A percentile compares a stretch with the other conserved stretches of the same genome.
Evolutionary conservation across 2,113 vertebrate species (phyloP).

Genomic region (Axis porcinus): DNA sequence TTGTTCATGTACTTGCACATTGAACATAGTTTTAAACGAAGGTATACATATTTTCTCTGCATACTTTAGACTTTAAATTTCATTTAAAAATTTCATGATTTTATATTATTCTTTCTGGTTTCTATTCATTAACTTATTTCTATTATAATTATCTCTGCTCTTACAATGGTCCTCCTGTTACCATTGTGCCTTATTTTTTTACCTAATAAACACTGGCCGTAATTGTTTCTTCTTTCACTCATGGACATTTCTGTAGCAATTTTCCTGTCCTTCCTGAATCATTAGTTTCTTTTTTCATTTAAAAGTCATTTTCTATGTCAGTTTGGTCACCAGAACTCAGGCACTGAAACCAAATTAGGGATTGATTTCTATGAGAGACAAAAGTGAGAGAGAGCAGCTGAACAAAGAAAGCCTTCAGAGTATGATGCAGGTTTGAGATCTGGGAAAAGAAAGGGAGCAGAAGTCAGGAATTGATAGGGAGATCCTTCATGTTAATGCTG

Average conservation of each 20-base stretch:
- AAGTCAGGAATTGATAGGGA: background rate
- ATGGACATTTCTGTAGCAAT: background rate
- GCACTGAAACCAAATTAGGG: background rate
- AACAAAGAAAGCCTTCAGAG: background rate
- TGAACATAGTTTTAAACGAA: background rate
- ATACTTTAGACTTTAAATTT: background rate
- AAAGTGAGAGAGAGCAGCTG: background rate
- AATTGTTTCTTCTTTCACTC: background rate
- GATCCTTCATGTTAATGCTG: background rate
- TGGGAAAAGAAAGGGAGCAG: background rate
- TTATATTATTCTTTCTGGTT: background rate
- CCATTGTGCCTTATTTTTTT: background rate
- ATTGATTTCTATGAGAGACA: background rate
- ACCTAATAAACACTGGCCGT: background rate
- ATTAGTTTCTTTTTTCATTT: background rate
- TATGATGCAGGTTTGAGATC: background rate
- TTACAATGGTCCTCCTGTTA: background rate
- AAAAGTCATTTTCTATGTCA: background rate
- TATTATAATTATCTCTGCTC: background rate
- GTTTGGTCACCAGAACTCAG: background rate
- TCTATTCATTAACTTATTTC: background rate
- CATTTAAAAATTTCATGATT: background rate
- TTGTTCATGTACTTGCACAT: background rate
- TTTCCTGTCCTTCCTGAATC: background rate
- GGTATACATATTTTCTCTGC: background rate